Conservation (phyloP, 2,888 invertebrate species). For the Danaus chrysippus region DNA sequence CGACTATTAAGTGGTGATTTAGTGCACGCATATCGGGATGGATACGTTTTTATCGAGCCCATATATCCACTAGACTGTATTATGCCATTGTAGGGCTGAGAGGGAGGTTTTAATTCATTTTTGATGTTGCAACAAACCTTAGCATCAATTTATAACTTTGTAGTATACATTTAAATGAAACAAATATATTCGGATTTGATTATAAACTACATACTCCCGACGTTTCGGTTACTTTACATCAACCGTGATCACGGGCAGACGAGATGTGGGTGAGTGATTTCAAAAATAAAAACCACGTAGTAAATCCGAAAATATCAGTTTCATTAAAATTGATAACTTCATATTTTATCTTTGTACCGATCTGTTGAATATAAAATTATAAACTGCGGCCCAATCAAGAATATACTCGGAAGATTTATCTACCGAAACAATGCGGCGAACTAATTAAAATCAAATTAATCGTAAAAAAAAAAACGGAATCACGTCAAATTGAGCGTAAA, state of each 20-base stretch:
- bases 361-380: neutral
- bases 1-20: constrained; percentile 78
- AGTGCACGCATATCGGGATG: constrained; percentile 75
- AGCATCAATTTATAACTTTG: neutral
- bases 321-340: neutral
- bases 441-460: constrained; percentile 77
- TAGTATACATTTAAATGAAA: too few species aligned
- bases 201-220: too few species aligned
- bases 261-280: too few species aligned
- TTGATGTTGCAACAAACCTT: neutral
- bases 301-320: too few species aligned
- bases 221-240: too few species aligned
- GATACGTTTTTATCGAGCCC: constrained; percentile 76
- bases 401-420: constrained; percentile 9
- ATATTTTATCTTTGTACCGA: neutral
- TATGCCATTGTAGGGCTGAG: constrained; percentile 39
- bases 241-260: too few species aligned
- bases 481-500: constrained; percentile 78
- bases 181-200: too few species aligned
- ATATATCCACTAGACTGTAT: constrained; percentile 72
- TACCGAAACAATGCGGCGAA: constrained; percentile 47
- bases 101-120: constrained; percentile 1
- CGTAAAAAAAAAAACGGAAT: constrained; percentile 69
- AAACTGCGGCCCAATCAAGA: neutral
- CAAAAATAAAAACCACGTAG: too few species aligned